phyloP scores from a whole-genome alignment of 2,888 invertebrate genomes.

The Sisyra nigra region DNA sequence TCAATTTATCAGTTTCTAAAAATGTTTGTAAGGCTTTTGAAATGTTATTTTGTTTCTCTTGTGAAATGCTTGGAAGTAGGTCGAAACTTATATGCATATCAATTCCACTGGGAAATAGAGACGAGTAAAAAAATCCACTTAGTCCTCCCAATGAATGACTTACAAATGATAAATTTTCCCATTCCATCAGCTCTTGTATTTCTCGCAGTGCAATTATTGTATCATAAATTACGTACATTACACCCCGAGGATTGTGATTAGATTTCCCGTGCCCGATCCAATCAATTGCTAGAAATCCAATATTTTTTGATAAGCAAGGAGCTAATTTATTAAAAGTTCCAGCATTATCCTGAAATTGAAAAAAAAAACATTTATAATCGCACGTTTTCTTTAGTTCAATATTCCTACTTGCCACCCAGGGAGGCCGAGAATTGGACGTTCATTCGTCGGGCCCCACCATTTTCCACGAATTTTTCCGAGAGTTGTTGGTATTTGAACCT shows the following conservation, averaged over 20 bases:
- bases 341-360: too few relatives aligned
- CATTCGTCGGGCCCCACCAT: conserved; percentile 48
- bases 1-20: conserved; percentile 25
- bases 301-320: too few relatives aligned
- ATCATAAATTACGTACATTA: too few relatives aligned
- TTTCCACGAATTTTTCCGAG: conserved; percentile 55
- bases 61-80: conserved; percentile 22
- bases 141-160: conserved; percentile 54
- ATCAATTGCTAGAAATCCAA: too few relatives aligned
- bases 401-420: conserved; percentile 50
- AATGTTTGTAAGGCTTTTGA: conserved; percentile 29
- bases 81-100: conserved; percentile 41
- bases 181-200: conserved; percentile 46
- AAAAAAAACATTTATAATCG: too few relatives aligned
- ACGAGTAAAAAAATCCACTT: conserved; percentile 39
- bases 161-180: conserved; percentile 50
- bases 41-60: conserved; percentile 13
- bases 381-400: too few relatives aligned
- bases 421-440: conserved; percentile 49
- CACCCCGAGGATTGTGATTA: too few relatives aligned
- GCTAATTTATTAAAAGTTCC: too few relatives aligned
- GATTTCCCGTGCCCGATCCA: too few relatives aligned
- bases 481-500: conserved; percentile 47
- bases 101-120: conserved; percentile 41
- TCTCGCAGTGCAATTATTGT: conserved; percentile 18